Evolutionary conservation across 2,888 invertebrate genomes (phyloP).

Genomic region (Ectemnius continuus): DNA sequence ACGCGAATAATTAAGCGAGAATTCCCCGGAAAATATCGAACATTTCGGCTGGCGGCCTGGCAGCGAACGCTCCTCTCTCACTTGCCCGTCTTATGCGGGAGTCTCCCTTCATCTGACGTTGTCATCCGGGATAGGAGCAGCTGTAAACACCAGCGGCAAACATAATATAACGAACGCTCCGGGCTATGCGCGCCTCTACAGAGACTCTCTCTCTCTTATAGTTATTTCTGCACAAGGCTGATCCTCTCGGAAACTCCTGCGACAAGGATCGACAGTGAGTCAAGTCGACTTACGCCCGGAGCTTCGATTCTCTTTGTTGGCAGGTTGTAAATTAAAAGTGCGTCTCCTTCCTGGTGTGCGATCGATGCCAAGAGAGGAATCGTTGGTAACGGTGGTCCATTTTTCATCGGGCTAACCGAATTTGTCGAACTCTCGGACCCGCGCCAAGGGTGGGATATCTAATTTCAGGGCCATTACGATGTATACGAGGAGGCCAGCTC

Average conservation of each 20-base stretch:
- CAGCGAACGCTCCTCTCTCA: conserved; percentile 38
- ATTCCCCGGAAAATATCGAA: conserved; percentile 11
- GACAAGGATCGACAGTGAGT: background rate
- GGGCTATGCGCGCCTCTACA: conserved; percentile 62
- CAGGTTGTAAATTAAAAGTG: conserved; percentile 30
- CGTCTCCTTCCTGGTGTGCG: conserved; percentile 37
- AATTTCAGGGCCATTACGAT: conserved; percentile 76
- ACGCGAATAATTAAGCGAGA: conserved; percentile 13
- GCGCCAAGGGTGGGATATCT: conserved; percentile 73
- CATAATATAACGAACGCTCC: conserved; percentile 77
- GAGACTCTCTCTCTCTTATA: conserved; percentile 55
- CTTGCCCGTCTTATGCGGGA: conserved; percentile 52
- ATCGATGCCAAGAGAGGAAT: conserved; percentile 39
- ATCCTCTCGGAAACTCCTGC: conserved; percentile 23
- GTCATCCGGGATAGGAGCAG: conserved; percentile 55
- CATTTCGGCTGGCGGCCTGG: conserved; percentile 23
- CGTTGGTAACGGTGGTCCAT: conserved; percentile 64
- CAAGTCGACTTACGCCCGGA: conserved; percentile 1
- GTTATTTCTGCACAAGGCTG: conserved; percentile 57
- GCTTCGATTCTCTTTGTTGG: conserved; percentile 2
- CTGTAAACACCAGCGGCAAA: conserved; percentile 76
- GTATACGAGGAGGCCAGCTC: conserved; percentile 60
- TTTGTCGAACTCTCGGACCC: conserved; percentile 75
- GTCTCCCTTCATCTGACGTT: conserved; percentile 55
- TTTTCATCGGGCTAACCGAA: conserved; percentile 77